phyloP scores from a whole-genome alignment of 1,140 invertebrate genomes.

The Drosophila pectinifera region DNA sequence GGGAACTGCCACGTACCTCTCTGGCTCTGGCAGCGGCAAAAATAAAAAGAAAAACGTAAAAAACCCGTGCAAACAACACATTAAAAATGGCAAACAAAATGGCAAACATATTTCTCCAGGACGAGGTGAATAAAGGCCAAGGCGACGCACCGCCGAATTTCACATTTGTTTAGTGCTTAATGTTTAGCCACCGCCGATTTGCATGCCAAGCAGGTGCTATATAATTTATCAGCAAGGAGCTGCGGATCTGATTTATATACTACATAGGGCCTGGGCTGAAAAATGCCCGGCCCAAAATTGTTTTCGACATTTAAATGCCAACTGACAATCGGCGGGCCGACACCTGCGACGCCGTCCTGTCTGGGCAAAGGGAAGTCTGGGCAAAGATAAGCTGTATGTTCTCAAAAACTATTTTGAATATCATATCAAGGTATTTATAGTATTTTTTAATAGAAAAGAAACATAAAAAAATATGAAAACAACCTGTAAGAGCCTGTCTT shows the following conservation, averaged over 20 bases:
- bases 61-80: constrained; percentile 56
- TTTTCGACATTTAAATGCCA: constrained; percentile 60
- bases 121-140: constrained; percentile 68
- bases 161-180: constrained; percentile 81
- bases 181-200: constrained; percentile 67
- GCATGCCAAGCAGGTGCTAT: constrained; percentile 74
- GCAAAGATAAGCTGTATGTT: background rate
- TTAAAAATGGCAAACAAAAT: constrained; percentile 83
- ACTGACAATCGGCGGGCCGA: constrained; percentile 43
- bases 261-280: constrained; percentile 31
- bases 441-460: background rate
- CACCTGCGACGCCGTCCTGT: constrained; percentile 57
- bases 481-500: too few species aligned
- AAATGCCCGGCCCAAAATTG: constrained; percentile 49
- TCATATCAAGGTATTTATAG: background rate
- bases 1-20: constrained; percentile 48
- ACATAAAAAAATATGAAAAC: background rate
- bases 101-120: constrained; percentile 74
- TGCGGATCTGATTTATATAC: constrained; percentile 70
- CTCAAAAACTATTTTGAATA: background rate
- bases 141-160: constrained; percentile 45
- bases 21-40: constrained; percentile 23
- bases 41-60: constrained; percentile 10
- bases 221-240: constrained; percentile 68
- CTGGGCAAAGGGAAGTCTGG: constrained; percentile 25